Evolutionary conservation across 2,113 vertebrate genomes (phyloP), one percentile per base, ranked within the genome.

Genomic region (Corythoichthys intestinalis): DNA sequence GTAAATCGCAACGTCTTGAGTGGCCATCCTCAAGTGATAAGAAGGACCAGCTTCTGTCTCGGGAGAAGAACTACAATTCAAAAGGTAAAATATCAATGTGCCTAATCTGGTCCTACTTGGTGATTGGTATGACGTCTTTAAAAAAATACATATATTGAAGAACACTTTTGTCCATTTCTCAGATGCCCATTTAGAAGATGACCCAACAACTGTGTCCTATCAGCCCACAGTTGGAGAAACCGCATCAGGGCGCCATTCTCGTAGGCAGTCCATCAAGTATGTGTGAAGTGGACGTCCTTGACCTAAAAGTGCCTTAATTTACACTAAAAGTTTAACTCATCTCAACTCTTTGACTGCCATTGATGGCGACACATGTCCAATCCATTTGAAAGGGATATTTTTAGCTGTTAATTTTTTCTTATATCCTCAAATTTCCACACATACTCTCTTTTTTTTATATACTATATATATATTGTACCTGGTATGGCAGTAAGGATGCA

Each of bases 131-230:
- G 2, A 15, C 2, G 7, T 0, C 0, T 72, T 5, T 57, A 17
- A 37, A 56, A 34, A 49, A 8, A n/a, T n/a, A n/a, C n/a, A 44
- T 44, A 44, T 20, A 6, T 56, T 65, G 2, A 1, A 39, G n/a
- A 1, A 9, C 39, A 15, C 14, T 68, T 28, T 34, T 75, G 2
- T 4, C 13, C 3, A 12, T 74, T 59, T 9, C 14, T 69, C 74
- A 79, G 73, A 83, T 37, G 34, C 73, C 3, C 50, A 61, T 56
- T 44, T 74, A 0, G 83, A 94, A 0, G 92, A 94, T 0, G 91
- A 93, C 70, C 87, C 94, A 72, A 87, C 86, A 9, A 95, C 96
- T 54, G 94, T 94, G 58, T 91, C 91, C 0, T 95, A 97, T 74
- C 93, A 93, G 81, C 96, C 96, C 64, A 93, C 93, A 0, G 2